A percentile compares a stretch with the other conserved stretches of the same genome.
Evolutionary conservation across 2,797 vertebrate genomes (phyloP).

Genomic region (Gorsachius magnificus): DNA sequence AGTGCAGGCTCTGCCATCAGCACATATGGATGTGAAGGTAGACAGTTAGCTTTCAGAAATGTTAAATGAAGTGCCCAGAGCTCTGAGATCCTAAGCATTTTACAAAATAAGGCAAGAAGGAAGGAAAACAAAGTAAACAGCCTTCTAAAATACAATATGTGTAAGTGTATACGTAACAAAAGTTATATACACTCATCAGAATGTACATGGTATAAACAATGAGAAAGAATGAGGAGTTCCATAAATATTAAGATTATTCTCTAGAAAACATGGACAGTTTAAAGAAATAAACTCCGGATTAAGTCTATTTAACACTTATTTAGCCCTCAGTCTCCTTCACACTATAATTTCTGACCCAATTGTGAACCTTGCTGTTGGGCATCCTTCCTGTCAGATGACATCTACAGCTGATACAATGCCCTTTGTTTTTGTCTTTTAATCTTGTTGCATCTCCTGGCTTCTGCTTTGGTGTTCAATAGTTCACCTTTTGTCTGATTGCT

Average conservation of each 20-base stretch:
- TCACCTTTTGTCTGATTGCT: slow-evolving; percentile 16
- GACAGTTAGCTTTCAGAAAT: not conserved
- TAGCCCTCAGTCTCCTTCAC: not conserved
- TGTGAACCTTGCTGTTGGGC: not conserved
- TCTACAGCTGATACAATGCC: not conserved
- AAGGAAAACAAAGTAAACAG: not conserved
- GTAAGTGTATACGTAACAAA: not conserved
- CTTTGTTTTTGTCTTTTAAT: not conserved
- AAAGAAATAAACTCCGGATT: not conserved
- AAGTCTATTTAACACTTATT: not conserved
- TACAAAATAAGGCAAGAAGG: not conserved
- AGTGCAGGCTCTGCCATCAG: not conserved
- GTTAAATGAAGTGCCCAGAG: not conserved
- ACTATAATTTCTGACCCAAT: not conserved
- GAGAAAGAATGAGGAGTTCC: not conserved
- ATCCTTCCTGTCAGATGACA: not conserved
- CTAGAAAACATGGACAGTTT: not conserved
- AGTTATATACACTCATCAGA: not conserved
- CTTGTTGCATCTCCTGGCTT: not conserved
- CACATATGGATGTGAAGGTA: not conserved
- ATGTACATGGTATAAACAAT: not conserved
- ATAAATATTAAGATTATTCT: not conserved
- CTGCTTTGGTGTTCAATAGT: not conserved
- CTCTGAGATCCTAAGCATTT: not conserved
- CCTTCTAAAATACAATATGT: not conserved